Base-by-base conservation (phyloP, 2,888 invertebrate species). In the Xylophagus ater region DNA sequence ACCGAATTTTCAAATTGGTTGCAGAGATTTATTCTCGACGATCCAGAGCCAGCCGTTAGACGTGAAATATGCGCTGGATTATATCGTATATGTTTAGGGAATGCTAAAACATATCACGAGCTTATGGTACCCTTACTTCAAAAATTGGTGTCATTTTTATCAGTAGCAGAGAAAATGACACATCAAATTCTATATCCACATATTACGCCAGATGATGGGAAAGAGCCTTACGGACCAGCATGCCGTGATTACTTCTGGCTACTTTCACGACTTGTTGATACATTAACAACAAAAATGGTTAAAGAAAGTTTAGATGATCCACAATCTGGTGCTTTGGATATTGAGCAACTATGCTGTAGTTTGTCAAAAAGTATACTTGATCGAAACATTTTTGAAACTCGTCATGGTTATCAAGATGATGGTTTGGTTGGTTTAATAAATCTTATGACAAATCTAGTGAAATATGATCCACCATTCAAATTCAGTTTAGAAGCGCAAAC, bases 171-270 rank as follows among this genome's bases (percentile, higher is more conserved):
- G 48, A 76, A 81, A 51, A 88, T 93, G 83, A 74, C 83, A 23
- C 78, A 81, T 8, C 69, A 68, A 52, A 68, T 31, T 42, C 47
- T 19, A 52, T 59, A 21, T 59, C 54, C 72, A 68, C 71, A 67
- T 34, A 66, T 71, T 8, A 76, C 75, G 40, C 72, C 73, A 0
- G 81, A 83, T 52, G 83, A 84, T 58, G 86, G 86, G n/a, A 89
- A 93, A 57, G 92, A 92, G 56, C 88, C 90, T 0, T 92, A 89
- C 57, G 93, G 92, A 0, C 90, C 92, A 1, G 92, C 92, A 2
- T 93, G 92, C 57, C 70, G 90, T 6, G 93, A 94, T 59, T 94
- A 90, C 62, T 93, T 93, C 62, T 92, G 92, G 90, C 69, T 93
- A 4, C 73, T 90, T 10, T 87, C 90, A 47, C 73, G 90, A 21